Evolutionary conservation across 1,140 invertebrate species (phyloP).

Genomic region (Drosophila burlai): DNA sequence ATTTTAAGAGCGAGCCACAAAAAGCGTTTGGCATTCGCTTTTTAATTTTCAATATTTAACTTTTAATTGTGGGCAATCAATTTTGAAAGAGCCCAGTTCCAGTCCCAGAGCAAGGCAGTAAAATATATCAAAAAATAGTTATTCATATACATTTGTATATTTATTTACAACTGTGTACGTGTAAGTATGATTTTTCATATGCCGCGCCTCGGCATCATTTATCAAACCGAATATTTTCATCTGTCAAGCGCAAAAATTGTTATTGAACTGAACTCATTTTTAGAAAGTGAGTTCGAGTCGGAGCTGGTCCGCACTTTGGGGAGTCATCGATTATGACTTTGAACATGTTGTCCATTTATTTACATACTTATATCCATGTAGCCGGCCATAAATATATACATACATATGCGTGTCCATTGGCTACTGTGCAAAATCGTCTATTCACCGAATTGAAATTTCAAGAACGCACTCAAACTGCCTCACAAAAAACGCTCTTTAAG

Average conservation of each 20-base stretch:
- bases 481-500: slow-evolving; percentile 26
- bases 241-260: slow-evolving; percentile 63
- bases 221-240: slow-evolving; percentile 69
- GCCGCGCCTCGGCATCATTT: slow-evolving; percentile 60
- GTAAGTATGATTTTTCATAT: slow-evolving; percentile 39
- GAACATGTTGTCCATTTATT: slow-evolving; percentile 36
- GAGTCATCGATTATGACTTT: slow-evolving; percentile 67
- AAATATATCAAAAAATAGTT: slow-evolving; percentile 76
- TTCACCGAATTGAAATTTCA: slow-evolving; percentile 73
- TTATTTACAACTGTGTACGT: slow-evolving; percentile 1
- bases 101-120: slow-evolving; percentile 22
- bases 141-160: slow-evolving; percentile 13
- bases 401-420: slow-evolving; percentile 17
- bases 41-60: slow-evolving; percentile 82
- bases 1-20: slow-evolving; percentile 25
- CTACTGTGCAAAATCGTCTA: slow-evolving; percentile 72
- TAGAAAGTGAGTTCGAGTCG: slow-evolving; percentile 70
- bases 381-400: background rate
- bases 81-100: slow-evolving; percentile 53
- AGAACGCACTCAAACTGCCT: slow-evolving; percentile 60
- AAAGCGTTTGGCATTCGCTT: slow-evolving; percentile 54
- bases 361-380: slow-evolving; percentile 8
- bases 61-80: slow-evolving; percentile 81
- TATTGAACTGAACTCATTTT: slow-evolving; percentile 78
- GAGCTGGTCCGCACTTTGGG: slow-evolving; percentile 42